phyloP scores from a whole-genome alignment of 2,888 invertebrate species.

The Lysandra bellargus region DNA sequence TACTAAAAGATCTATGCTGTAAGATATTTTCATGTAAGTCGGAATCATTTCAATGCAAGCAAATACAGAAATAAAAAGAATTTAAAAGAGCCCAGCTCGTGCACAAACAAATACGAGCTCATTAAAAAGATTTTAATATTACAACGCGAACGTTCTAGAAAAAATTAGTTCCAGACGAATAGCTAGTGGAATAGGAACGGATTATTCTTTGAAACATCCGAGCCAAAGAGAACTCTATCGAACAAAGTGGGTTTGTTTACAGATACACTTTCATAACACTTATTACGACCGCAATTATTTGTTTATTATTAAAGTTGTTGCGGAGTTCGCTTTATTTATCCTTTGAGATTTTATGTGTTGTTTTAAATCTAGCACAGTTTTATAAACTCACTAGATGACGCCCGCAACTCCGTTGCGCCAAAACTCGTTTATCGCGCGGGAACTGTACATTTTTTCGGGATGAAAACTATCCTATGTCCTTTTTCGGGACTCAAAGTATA shows the following conservation, averaged over 20 bases:
- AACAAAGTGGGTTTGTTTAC: constrained; percentile 12
- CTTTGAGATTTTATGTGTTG: not conserved
- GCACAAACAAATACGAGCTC: not conserved
- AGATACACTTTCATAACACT: not conserved
- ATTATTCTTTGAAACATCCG: constrained; percentile 13
- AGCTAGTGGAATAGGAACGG: not conserved
- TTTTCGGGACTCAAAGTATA: too few relatives aligned
- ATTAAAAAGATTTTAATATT: constrained; percentile 15
- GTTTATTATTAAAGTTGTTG: not conserved
- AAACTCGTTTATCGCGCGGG: too few relatives aligned
- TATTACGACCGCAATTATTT: not conserved
- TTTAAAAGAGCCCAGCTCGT: not conserved
- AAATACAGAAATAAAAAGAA: too few relatives aligned
- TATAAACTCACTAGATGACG: not conserved
- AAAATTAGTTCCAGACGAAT: not conserved
- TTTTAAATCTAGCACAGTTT: not conserved
- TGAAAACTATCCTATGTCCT: too few relatives aligned
- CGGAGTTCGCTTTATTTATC: not conserved
- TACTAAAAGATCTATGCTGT: too few relatives aligned
- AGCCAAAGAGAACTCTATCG: not conserved
- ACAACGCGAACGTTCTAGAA: not conserved
- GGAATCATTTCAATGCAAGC: too few relatives aligned
- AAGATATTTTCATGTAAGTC: too few relatives aligned
- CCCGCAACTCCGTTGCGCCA: too few relatives aligned
- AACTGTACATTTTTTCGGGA: too few relatives aligned